These are phyloP conservation scores for Bagarius yarrelli DNA, from an alignment of 2,113 vertebrate genomes.

Conservation along the genomic window DNA sequence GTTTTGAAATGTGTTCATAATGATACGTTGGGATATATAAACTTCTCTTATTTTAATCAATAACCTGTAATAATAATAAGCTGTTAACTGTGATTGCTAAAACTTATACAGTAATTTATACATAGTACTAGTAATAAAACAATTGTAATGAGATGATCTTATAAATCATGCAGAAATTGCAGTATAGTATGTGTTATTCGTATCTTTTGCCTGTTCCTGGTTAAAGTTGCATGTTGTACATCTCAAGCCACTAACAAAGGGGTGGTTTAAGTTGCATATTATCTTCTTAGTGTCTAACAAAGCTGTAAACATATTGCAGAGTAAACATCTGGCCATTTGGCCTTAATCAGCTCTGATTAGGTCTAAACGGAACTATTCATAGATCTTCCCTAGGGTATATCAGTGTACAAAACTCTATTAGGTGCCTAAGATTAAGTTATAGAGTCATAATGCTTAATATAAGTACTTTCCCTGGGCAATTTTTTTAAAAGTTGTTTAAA, in stretches of 20 bases:
- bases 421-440: background rate
- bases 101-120: too few relatives aligned
- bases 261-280: background rate
- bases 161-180: background rate
- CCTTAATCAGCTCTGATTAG: conserved; percentile 12
- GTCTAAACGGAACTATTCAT: conserved; percentile 9
- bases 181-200: too few relatives aligned
- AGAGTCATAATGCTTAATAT: background rate
- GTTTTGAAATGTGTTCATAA: background rate
- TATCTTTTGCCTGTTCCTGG: background rate
- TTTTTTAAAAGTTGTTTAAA: background rate
- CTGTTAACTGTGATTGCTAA: background rate
- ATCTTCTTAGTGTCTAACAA: conserved; percentile 7
- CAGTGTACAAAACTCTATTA: background rate
- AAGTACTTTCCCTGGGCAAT: background rate
- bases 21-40: too few relatives aligned
- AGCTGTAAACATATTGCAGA: conserved; percentile 3
- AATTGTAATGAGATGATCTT: background rate
- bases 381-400: background rate
- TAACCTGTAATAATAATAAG: background rate
- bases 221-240: background rate
- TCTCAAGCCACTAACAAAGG: background rate
- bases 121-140: too few relatives aligned
- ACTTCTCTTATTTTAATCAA: too few relatives aligned
- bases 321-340: conserved; percentile 15